Conservation (phyloP, 2,888 invertebrate genomes). For the Parasteatoda lunata region DNA sequence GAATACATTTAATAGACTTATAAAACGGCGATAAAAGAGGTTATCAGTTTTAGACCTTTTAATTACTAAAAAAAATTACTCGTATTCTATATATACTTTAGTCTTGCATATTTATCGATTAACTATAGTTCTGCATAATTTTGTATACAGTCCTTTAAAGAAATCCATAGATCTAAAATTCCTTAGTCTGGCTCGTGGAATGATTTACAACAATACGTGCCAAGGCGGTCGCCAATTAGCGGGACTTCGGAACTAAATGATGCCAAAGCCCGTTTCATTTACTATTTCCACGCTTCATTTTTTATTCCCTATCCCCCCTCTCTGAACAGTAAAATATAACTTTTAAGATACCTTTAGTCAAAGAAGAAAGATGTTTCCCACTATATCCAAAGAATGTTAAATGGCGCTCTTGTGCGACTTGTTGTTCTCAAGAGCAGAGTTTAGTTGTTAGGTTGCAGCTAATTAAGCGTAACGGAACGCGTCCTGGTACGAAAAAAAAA, state of each 20-base stretch:
- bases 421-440: conserved; percentile 19
- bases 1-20: no score
- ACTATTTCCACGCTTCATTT: conserved; percentile 62
- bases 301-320: conserved; percentile 15
- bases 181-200: conserved; percentile 1
- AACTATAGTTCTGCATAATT: not conserved
- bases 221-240: conserved; percentile 64
- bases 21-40: no score
- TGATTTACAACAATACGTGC: conserved; percentile 58
- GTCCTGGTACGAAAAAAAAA: not conserved
- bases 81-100: no score
- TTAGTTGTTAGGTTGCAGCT: conserved; percentile 8
- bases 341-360: conserved; percentile 13
- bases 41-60: no score
- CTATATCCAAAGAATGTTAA: conserved; percentile 33
- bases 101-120: no score
- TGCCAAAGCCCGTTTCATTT: conserved; percentile 62
- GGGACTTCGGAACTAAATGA: conserved; percentile 60
- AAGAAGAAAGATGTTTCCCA: conserved; percentile 29
- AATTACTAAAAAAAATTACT: no score
- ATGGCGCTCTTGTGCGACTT: conserved; percentile 10
- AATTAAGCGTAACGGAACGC: conserved; percentile 40
- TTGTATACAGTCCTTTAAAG: conserved; percentile 19
- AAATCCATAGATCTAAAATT: not conserved
- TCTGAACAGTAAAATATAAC: conserved; percentile 13